Evolutionary conservation across 1,140 invertebrate species (phyloP).

Genomic region (Anagrus nilaparvatae): DNA sequence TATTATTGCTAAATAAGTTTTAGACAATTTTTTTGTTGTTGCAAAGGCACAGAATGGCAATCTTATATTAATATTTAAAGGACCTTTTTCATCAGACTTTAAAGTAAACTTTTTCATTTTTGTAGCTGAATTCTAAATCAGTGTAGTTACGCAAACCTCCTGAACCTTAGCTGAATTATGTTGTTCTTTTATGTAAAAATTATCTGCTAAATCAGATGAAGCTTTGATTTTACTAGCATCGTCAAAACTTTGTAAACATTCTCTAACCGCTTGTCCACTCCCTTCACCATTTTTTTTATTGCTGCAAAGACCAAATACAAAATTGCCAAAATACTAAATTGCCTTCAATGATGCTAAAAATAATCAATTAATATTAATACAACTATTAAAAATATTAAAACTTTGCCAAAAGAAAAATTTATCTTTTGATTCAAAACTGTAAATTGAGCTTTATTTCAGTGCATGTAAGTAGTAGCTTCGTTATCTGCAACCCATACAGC

Average conservation of each 20-base stretch:
- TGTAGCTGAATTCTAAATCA: constrained; percentile 6
- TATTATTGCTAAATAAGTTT: no score
- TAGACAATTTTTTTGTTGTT: no score
- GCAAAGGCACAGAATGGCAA: constrained; percentile 28
- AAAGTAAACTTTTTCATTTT: not conserved
- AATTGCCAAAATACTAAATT: constrained; percentile 96
- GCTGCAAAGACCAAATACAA: constrained; percentile 93
- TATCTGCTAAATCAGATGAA: constrained; percentile 33
- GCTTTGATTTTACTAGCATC: constrained; percentile 60
- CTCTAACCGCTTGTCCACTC: constrained; percentile 77
- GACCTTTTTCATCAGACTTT: constrained; percentile 11
- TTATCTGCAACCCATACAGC: constrained; percentile 98
- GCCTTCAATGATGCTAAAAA: constrained; percentile 90
- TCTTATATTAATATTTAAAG: constrained; percentile 14
- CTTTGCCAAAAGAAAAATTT: constrained; percentile 24
- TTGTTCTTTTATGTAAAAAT: constrained; percentile 37
- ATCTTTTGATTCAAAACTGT: constrained; percentile 90
- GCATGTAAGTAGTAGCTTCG: constrained; percentile 91
- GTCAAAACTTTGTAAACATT: constrained; percentile 89
- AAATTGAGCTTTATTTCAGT: constrained; percentile 94
- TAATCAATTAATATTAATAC: constrained; percentile 3
- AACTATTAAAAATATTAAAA: not conserved
- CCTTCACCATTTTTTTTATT: constrained; percentile 88
- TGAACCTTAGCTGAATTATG: constrained; percentile 59
- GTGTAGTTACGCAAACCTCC: constrained; percentile 28